Evolutionary conservation across 2,888 invertebrate species (phyloP).

Genomic region (Anorthoa munda): DNA sequence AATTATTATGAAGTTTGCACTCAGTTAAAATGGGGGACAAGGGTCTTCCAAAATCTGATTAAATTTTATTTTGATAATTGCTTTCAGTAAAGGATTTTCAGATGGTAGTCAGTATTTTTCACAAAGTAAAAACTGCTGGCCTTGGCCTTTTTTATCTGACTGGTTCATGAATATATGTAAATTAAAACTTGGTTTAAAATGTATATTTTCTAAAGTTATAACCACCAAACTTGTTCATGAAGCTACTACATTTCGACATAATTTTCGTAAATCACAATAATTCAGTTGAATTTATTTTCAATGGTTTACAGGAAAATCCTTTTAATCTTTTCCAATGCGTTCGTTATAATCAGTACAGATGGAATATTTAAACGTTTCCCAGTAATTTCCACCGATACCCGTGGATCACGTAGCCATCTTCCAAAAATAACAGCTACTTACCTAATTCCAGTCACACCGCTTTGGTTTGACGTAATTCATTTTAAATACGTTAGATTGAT

Average conservation of each 20-base stretch:
- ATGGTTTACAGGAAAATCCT: neutral
- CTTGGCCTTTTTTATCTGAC: constrained; percentile 2
- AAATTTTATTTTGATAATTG: neutral
- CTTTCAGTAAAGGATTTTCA: neutral
- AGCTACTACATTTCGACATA: too few relatives aligned
- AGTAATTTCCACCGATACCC: neutral
- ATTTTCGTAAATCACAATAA: neutral
- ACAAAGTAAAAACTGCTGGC: neutral
- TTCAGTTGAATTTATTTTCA: neutral
- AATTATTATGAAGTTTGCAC: constrained; percentile 13
- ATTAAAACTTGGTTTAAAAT: too few relatives aligned
- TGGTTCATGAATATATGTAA: neutral
- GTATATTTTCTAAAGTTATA: too few relatives aligned
- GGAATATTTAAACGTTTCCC: neutral
- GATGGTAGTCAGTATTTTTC: neutral
- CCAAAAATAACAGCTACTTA: constrained; percentile 11
- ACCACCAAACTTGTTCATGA: too few relatives aligned
- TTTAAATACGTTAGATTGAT: neutral
- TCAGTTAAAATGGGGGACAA: neutral
- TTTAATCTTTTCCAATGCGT: neutral
- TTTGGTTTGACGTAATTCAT: constrained; percentile 2
- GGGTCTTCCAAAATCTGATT: neutral
- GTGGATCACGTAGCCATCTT: neutral
- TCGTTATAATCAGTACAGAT: neutral
- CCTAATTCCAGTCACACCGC: neutral